Evolutionary conservation across 1,140 invertebrate genomes (phyloP).

Genomic region (Pseudoatta argentina): DNA sequence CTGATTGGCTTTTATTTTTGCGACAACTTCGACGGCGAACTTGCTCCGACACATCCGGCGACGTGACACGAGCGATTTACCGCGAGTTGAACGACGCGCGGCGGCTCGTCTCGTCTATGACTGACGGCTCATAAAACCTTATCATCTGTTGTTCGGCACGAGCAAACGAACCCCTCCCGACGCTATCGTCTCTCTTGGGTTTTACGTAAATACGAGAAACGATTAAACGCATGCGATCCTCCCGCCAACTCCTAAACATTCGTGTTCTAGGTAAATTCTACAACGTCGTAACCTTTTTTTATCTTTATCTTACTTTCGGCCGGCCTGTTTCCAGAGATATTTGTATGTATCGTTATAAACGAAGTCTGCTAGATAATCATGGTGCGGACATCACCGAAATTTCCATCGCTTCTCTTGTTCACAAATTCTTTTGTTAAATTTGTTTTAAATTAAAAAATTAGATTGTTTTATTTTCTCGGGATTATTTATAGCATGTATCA

Average conservation of each 20-base stretch:
- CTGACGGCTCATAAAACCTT: conserved; percentile 82
- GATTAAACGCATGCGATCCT: conserved; percentile 71
- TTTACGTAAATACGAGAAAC: conserved; percentile 80
- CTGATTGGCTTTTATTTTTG: conserved; percentile 21
- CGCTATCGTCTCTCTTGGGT: conserved; percentile 74
- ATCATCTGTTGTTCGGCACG: conserved; percentile 78
- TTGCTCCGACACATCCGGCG: conserved; percentile 42
- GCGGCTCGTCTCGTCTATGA: conserved; percentile 74
- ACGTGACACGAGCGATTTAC: background rate
- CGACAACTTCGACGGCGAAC: conserved; percentile 32
- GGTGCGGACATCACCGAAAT: background rate
- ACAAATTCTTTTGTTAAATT: background rate
- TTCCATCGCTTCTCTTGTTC: background rate
- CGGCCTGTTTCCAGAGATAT: conserved; percentile 23
- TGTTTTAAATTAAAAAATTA: background rate
- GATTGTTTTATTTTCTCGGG: background rate
- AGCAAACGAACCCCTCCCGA: conserved; percentile 74
- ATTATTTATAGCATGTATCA: conserved; percentile 4
- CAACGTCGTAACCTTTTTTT: conserved; percentile 48
- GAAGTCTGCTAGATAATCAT: background rate
- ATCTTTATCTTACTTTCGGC: conserved; percentile 29
- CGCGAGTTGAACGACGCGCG: conserved; percentile 32
- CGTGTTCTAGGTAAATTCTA: conserved; percentile 53
- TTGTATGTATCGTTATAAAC: conserved; percentile 8
- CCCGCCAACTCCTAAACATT: conserved; percentile 56